Conservation (phyloP, 2,113 vertebrate species). For the Furnarius figulus region DNA sequence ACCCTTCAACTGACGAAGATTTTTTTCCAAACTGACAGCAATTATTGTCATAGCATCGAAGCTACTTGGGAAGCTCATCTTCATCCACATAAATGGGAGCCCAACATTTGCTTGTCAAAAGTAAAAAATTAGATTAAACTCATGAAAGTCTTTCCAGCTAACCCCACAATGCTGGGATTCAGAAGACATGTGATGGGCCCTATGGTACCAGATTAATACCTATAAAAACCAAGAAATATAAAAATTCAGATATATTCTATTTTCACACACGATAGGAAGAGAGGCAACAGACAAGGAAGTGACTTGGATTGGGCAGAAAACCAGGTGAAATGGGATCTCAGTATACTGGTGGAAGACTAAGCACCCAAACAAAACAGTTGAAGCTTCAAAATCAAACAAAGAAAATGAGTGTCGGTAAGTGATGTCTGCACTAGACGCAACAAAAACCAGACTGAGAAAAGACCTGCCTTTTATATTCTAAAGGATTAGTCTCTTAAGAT, state of each 20-base stretch:
- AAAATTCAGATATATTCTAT: neutral
- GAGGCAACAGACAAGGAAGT: neutral
- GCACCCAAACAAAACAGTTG: neutral
- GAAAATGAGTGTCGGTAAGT: neutral
- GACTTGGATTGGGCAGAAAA: neutral
- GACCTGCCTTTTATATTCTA: neutral
- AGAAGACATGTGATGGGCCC: neutral
- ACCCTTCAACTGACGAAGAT: neutral
- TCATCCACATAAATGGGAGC: neutral
- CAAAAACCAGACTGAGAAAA: neutral
- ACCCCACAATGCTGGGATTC: accelerated
- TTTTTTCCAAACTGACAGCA: neutral
- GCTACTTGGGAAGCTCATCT: neutral
- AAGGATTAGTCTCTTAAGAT: neutral
- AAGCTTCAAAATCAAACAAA: neutral
- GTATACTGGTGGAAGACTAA: neutral
- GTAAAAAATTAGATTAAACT: neutral
- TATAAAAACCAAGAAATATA: neutral
- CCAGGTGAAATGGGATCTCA: neutral
- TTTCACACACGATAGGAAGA: neutral
- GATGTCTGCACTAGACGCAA: neutral
- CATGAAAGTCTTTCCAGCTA: neutral
- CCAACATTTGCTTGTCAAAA: neutral
- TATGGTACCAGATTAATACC: neutral
- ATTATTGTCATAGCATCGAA: neutral